Evolutionary conservation across 1,140 invertebrate genomes (phyloP).

Genomic region (Anastrepha ludens): DNA sequence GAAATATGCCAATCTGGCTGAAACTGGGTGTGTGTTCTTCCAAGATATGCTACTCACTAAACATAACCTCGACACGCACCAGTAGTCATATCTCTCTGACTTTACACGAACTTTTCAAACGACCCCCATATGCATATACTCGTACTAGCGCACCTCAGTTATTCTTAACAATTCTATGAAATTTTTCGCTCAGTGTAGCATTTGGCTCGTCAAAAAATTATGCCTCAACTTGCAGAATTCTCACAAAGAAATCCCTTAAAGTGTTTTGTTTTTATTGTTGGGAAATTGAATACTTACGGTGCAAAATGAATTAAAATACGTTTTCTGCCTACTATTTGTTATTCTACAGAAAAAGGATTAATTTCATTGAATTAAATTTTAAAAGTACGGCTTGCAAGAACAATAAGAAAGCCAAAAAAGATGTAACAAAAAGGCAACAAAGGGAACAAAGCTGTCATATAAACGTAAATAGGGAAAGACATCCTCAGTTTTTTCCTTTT

Average conservation of each 20-base stretch:
- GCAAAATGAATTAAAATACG: conserved; percentile 42
- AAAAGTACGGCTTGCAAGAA: too few species aligned
- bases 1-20: too few species aligned
- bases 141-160: too few species aligned
- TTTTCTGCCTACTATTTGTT: conserved; percentile 25
- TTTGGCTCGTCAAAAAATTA: conserved; percentile 29
- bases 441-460: background rate
- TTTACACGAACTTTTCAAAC: too few species aligned
- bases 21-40: too few species aligned
- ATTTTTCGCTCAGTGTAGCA: background rate
- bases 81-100: too few species aligned
- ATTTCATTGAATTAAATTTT: conserved; percentile 39
- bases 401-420: background rate
- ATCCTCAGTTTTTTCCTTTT: background rate
- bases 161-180: too few species aligned
- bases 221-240: conserved; percentile 28
- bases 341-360: conserved; percentile 36
- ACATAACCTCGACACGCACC: too few species aligned
- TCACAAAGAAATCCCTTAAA: conserved; percentile 36
- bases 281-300: conserved; percentile 15
- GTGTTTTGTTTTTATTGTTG: background rate
- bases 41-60: too few species aligned
- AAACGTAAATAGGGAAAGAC: background rate
- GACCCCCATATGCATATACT: too few species aligned
- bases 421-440: background rate